Evolutionary conservation across 2,113 vertebrate genomes (phyloP).

Genomic region (Odontesthes bonariensis): DNA sequence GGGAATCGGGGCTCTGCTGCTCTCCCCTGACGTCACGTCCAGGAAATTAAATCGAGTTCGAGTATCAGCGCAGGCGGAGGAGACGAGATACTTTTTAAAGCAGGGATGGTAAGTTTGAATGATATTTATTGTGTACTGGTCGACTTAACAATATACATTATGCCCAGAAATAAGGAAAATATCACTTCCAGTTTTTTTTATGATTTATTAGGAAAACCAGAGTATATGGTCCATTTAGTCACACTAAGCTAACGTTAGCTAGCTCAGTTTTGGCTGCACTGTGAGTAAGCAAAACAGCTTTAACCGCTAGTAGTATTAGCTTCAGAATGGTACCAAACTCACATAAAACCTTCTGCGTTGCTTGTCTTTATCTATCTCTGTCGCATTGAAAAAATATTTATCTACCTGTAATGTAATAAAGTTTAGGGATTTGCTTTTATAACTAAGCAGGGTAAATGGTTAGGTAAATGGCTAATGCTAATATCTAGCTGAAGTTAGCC

Average conservation of each 20-base stretch:
- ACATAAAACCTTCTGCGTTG: fast-evolving
- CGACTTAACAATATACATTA: neutral
- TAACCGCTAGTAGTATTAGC: constrained; percentile 48
- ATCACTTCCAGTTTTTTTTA: neutral
- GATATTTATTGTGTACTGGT: fast-evolving
- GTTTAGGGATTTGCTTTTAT: neutral
- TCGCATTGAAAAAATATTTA: neutral
- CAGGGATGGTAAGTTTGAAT: constrained; percentile 79
- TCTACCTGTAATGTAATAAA: neutral
- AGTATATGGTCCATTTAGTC: neutral
- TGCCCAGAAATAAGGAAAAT: fast-evolving
- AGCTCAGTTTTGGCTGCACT: constrained; percentile 54
- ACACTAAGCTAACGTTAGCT: constrained; percentile 26
- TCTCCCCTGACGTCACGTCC: constrained; percentile 25
- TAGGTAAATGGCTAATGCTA: constrained; percentile 3
- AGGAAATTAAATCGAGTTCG: constrained; percentile 66
- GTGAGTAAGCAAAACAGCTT: constrained; percentile 81
- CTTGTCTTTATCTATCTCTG: fast-evolving
- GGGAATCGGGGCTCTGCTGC: constrained; percentile 53
- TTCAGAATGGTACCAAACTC: neutral
- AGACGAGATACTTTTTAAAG: constrained; percentile 11
- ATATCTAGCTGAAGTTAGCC: constrained; percentile 28
- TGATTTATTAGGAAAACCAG: neutral
- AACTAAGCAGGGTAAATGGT: neutral
- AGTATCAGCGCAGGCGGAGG: constrained; percentile 31